Evolutionary conservation across 2,797 vertebrate species (phyloP).

Genomic region (Eulemur albifrons): DNA sequence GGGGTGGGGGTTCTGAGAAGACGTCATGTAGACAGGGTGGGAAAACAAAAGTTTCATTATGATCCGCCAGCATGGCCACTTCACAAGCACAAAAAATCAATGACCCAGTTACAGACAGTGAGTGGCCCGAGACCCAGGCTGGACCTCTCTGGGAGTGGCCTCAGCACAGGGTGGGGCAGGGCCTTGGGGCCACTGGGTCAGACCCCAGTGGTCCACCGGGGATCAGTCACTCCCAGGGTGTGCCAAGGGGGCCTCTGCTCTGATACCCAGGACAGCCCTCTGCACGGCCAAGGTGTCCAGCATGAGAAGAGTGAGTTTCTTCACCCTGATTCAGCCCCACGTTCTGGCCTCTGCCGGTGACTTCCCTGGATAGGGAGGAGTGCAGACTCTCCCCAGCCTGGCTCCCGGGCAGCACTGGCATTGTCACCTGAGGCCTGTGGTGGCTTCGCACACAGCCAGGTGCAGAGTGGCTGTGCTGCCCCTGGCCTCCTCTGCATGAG

Average conservation of each 20-base stretch:
- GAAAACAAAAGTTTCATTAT: conserved; percentile 94
- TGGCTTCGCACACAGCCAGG: neutral
- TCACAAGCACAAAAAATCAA: conserved; percentile 86
- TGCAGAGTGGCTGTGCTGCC: neutral
- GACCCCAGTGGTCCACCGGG: neutral
- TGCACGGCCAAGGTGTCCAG: rapidly evolving
- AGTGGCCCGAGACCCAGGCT: conserved; percentile 57
- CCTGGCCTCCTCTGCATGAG: neutral
- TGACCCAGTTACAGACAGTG: conserved; percentile 89
- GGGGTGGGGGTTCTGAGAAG: conserved; percentile 83
- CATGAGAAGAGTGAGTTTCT: neutral
- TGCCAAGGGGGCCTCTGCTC: neutral
- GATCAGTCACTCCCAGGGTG: neutral
- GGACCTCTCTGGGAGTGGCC: neutral
- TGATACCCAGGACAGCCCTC: neutral
- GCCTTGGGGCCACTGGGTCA: neutral
- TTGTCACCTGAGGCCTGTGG: neutral
- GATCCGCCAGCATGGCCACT: conserved; percentile 90
- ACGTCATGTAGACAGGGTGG: conserved; percentile 86
- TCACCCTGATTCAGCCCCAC: neutral
- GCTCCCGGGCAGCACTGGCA: neutral
- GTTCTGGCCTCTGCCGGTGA: rapidly evolving
- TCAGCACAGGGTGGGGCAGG: neutral
- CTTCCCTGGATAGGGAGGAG: rapidly evolving
- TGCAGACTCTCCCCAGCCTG: neutral